These are phyloP conservation scores for Dynastes grantii DNA, from an alignment of 2,888 invertebrate genomes.

Conservation along the genomic window DNA sequence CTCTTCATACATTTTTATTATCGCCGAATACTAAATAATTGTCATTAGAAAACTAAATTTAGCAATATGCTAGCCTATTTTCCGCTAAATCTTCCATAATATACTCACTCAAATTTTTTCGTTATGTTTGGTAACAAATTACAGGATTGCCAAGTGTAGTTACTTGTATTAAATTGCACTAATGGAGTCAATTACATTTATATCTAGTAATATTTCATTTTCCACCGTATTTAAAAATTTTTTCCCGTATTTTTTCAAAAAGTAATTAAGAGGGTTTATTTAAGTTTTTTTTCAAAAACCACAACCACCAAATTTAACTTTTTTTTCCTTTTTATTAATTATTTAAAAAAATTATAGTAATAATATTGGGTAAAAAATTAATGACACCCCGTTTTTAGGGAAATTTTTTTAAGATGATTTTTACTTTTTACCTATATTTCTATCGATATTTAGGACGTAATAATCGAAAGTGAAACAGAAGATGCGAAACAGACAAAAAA, in stretches of 20 bases:
- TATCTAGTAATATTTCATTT: slow-evolving; percentile 8
- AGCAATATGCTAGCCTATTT: too few relatives aligned
- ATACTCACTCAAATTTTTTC: too few relatives aligned
- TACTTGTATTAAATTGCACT: too few relatives aligned
- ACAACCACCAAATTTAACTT: slow-evolving; percentile 31
- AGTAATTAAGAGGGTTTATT: too few relatives aligned
- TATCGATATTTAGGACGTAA: slow-evolving; percentile 37
- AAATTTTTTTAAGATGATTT: slow-evolving; percentile 43
- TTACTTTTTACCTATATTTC: slow-evolving; percentile 45
- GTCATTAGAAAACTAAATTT: too few relatives aligned
- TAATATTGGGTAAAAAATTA: slow-evolving; percentile 27
- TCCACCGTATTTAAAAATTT: slow-evolving; percentile 16
- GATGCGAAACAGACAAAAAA: slow-evolving; percentile 7
- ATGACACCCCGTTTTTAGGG: slow-evolving; percentile 44
- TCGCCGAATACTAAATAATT: too few relatives aligned
- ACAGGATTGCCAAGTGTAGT: not conserved
- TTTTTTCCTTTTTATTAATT: slow-evolving; percentile 38
- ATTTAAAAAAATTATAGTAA: slow-evolving; percentile 11
- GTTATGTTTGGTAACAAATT: too few relatives aligned
- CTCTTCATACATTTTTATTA: too few relatives aligned
- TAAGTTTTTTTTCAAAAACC: slow-evolving; percentile 19
- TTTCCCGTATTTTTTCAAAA: too few relatives aligned
- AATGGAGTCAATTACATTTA: not conserved
- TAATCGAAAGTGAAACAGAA: slow-evolving; percentile 13
- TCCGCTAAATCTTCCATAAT: too few relatives aligned